phyloP scores from a whole-genome alignment of 1,140 invertebrate genomes.

The Bombus pyrosoma region DNA sequence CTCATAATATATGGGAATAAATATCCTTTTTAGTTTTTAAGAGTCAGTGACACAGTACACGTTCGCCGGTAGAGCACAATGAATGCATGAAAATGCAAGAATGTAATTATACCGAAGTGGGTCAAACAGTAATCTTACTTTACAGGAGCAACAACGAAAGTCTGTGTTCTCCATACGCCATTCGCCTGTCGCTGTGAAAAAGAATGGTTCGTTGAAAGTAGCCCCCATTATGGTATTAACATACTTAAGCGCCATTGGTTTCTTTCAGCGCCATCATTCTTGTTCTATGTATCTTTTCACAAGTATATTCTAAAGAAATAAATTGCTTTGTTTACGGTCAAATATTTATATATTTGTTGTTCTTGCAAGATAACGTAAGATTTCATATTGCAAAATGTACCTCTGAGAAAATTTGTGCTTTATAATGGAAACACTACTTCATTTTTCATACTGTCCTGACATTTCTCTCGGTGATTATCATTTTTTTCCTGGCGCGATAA shows the following conservation, averaged over 20 bases:
- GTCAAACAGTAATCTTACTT: constrained; percentile 35
- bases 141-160: not conserved
- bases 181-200: not conserved
- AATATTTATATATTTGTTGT: no score
- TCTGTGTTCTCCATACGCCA: not conserved
- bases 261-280: not conserved
- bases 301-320: no score
- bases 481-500: no score
- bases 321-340: no score
- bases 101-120: constrained; percentile 42
- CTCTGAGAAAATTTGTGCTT: no score
- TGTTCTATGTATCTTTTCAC: not conserved
- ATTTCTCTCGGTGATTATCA: no score
- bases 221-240: constrained; percentile 1
- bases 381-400: no score
- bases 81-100: constrained; percentile 14
- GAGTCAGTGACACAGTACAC: not conserved
- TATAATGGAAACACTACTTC: no score
- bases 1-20: not conserved
- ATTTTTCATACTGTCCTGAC: no score
- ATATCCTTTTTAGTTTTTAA: not conserved
- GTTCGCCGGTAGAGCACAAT: not conserved
- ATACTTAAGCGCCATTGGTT: not conserved
- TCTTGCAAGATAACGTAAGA: no score
- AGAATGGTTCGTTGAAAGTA: not conserved